Percentiles rank a stretch among this genome's conserved stretches.
Evolutionary conservation across 2,113 vertebrate species (phyloP).

Genomic region (Brachionichthys hirsutus): DNA sequence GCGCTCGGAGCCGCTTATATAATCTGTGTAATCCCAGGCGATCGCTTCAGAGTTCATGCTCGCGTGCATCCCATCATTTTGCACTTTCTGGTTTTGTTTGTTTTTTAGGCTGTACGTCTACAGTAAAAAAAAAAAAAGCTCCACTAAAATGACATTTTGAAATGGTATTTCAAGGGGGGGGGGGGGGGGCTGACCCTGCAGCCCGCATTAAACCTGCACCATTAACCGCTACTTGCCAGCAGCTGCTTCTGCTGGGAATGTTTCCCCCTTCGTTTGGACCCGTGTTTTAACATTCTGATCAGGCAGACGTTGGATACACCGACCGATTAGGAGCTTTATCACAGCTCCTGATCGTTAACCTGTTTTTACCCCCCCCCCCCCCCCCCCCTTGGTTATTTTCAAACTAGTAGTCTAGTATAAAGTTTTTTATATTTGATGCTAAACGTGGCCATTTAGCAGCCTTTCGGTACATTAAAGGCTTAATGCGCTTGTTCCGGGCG

Average conservation of each 20-base stretch:
- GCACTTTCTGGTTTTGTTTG: no score
- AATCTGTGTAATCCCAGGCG: slow-evolving; percentile 52
- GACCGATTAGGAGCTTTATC: slow-evolving; percentile 37
- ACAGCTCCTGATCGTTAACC: slow-evolving; percentile 27
- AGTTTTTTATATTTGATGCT: no score
- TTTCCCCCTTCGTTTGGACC: slow-evolving; percentile 50
- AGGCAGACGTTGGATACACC: slow-evolving; percentile 39
- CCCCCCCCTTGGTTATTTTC: neutral
- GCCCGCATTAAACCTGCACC: slow-evolving; percentile 43
- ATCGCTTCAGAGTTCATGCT: slow-evolving; percentile 20
- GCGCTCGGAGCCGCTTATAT: slow-evolving; percentile 59
- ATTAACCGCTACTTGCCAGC: slow-evolving; percentile 42
- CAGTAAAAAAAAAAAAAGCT: no score
- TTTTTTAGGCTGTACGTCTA: no score
- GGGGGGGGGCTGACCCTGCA: no score
- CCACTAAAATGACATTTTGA: no score
- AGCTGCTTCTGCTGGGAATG: slow-evolving; percentile 41
- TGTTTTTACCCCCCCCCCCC: no score
- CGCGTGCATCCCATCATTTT: slow-evolving; percentile 10
- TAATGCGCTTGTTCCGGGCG: neutral
- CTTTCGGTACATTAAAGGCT: slow-evolving; percentile 15
- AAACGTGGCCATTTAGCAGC: neutral
- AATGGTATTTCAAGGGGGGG: no score
- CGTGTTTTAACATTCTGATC: slow-evolving; percentile 70
- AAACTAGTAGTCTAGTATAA: no score